Base-by-base conservation (phyloP, 1,140 invertebrate genomes). In the Heterodera carotae region DNA sequence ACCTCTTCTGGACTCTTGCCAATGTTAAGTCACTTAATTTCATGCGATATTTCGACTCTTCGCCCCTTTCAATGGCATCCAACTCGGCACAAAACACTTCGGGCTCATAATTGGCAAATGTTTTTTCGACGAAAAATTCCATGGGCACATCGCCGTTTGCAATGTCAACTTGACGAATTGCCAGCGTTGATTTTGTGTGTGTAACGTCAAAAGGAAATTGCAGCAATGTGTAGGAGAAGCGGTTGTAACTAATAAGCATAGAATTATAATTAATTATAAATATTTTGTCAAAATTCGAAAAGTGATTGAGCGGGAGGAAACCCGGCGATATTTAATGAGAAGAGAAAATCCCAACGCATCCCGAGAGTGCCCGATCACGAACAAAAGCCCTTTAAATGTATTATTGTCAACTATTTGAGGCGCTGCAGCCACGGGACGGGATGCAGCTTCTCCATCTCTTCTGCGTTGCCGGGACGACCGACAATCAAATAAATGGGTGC, bases 71-170 rank as follows among this genome's bases (percentile, higher is more conserved):
- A 29, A 66, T 34, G 7, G 8, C 7, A 31, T 72, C 36, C 36
- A 72, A 33, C 10, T 39, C 56, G 25, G n/a, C 27, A 62, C 71
- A 73, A 33, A 73, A 22, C 62, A 62, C 53, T 15, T 62, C 34
- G 4, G 33, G 56, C 29, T 73, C 62, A 3, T 59, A 73, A 29
- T 18, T 59, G 27, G 27, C 56, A 60, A 73, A 73, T 1, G 43
- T 73, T 60, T 73, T 73, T 33, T 73, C 71, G 2, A 73, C 34
- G 3, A 64, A 39, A 60, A 73, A 73, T n/a, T 73, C 71, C 1
- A 8, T 5, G 15, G 71, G 71, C 18, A 73, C 71, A 27, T 73
- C 12, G 10, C 71, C 71, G 8, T 62, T 31, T 25, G 5, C 22
- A 25, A 73, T 31, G 36, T 73, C 71, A n/a, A 73, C 53, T 33